Percentiles rank a stretch among this genome's conserved stretches.
Evolutionary conservation across 1,140 invertebrate genomes (phyloP).

Genomic region (Trialeurodes vaporariorum): DNA sequence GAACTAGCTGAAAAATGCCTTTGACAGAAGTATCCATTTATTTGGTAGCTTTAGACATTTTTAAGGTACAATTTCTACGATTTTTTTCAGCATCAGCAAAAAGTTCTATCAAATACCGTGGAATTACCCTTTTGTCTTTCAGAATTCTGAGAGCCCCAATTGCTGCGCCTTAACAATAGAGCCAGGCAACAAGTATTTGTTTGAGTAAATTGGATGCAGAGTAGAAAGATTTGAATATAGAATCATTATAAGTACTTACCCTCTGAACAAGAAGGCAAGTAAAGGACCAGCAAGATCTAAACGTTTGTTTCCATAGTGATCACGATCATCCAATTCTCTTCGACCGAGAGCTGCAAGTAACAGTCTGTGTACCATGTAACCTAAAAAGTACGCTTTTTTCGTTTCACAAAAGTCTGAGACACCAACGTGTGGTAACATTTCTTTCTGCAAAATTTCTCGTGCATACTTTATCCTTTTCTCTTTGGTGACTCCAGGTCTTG

Average conservation of each 20-base stretch:
- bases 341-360: slow-evolving; percentile 87
- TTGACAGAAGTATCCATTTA: no score
- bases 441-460: slow-evolving; percentile 96
- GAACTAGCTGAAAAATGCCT: no score
- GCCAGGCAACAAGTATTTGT: no score
- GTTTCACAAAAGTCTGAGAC: slow-evolving; percentile 99
- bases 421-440: slow-evolving; percentile 98
- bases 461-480: slow-evolving; percentile 99
- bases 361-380: slow-evolving; percentile 49
- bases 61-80: no score
- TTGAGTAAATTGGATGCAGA: no score
- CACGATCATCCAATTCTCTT: slow-evolving; percentile 92
- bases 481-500: slow-evolving; percentile 92
- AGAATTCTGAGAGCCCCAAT: no score
- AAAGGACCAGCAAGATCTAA: slow-evolving; percentile 93
- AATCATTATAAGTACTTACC: slow-evolving; percentile 34
- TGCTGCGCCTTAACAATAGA: no score
- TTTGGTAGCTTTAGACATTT: no score
- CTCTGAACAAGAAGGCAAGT: slow-evolving; percentile 88
- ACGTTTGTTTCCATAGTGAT: slow-evolving; percentile 99
- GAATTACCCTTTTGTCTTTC: no score
- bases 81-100: no score
- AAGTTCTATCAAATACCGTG: no score
- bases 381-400: slow-evolving; percentile 96
- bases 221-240: neutral